Percentiles rank a stretch among this genome's conserved stretches.
Evolutionary conservation across 2,888 invertebrate genomes (phyloP).

Genomic region (Leuctra nigra): DNA sequence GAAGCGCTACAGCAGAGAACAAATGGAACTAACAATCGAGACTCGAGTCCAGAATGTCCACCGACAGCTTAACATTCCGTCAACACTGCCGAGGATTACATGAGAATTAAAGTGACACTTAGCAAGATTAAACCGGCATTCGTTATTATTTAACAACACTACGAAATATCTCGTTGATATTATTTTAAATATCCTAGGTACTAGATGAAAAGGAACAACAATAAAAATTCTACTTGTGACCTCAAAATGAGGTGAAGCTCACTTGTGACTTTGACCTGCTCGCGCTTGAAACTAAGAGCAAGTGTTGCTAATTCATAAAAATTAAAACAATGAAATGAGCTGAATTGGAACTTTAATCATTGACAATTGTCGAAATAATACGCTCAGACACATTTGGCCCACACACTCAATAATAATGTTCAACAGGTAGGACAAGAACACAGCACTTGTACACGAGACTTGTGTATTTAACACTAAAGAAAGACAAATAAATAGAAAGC

Average conservation of each 20-base stretch:
- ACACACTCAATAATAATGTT: too few relatives aligned
- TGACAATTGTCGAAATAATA: too few relatives aligned
- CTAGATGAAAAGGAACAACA: slow-evolving; percentile 27
- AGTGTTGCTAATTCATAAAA: background rate
- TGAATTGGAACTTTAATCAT: background rate
- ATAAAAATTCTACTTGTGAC: slow-evolving; percentile 28
- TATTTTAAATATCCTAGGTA: background rate
- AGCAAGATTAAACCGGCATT: background rate
- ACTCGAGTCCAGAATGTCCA: background rate
- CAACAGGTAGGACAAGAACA: background rate
- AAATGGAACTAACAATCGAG: too few relatives aligned
- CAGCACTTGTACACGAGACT: too few relatives aligned
- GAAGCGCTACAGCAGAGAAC: too few relatives aligned
- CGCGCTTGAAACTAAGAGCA: slow-evolving; percentile 28
- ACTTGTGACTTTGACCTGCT: slow-evolving; percentile 28
- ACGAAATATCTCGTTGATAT: background rate
- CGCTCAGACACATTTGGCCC: too few relatives aligned
- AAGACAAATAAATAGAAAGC: background rate
- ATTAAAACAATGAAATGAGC: background rate
- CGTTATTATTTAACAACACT: slow-evolving; percentile 1
- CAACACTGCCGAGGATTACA: background rate
- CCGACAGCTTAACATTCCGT: too few relatives aligned
- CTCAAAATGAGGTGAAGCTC: slow-evolving; percentile 27
- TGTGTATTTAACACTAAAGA: too few relatives aligned
- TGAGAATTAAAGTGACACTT: slow-evolving; percentile 5